These are phyloP conservation scores for Acrocephalus arundinaceus DNA, from an alignment of 2,113 vertebrate genomes.

Conservation along the genomic window DNA sequence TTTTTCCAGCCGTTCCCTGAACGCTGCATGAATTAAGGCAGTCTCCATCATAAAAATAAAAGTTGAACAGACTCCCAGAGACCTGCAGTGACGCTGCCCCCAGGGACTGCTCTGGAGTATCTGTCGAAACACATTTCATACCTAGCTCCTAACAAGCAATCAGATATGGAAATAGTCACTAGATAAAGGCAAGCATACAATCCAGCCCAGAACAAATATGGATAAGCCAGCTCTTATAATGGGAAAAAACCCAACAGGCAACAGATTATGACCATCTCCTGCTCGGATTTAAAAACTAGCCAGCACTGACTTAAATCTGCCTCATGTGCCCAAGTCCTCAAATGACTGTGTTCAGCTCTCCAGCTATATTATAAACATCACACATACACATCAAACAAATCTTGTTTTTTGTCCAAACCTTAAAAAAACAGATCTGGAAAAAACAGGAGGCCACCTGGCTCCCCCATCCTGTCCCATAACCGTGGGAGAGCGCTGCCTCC, in stretches of 20 bases:
- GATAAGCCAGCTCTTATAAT: not conserved
- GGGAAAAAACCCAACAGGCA: not conserved
- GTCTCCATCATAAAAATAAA: not conserved
- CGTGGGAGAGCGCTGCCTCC: not conserved
- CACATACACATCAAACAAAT: not conserved
- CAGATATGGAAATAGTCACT: not conserved
- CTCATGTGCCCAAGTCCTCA: not conserved
- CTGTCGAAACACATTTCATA: constrained; percentile 14
- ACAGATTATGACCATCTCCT: not conserved
- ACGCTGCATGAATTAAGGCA: not conserved
- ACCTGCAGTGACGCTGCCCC: not conserved
- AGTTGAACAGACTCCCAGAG: constrained; percentile 15
- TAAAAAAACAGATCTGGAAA: not conserved
- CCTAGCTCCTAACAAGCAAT: not conserved
- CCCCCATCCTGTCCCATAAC: not conserved
- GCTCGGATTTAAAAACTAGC: not conserved
- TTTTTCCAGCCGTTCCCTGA: not conserved
- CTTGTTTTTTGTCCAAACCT: not conserved
- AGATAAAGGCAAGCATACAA: not conserved
- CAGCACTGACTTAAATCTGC: not conserved
- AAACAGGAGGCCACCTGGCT: constrained; percentile 25
- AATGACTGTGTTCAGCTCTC: not conserved
- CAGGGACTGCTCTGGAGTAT: not conserved
- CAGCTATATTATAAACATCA: not conserved
- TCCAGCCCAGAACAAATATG: not conserved